A percentile compares a stretch with the other conserved stretches of the same genome.
Evolutionary conservation across 2,113 vertebrate genomes (phyloP).

Genomic region (Rana temporaria): DNA sequence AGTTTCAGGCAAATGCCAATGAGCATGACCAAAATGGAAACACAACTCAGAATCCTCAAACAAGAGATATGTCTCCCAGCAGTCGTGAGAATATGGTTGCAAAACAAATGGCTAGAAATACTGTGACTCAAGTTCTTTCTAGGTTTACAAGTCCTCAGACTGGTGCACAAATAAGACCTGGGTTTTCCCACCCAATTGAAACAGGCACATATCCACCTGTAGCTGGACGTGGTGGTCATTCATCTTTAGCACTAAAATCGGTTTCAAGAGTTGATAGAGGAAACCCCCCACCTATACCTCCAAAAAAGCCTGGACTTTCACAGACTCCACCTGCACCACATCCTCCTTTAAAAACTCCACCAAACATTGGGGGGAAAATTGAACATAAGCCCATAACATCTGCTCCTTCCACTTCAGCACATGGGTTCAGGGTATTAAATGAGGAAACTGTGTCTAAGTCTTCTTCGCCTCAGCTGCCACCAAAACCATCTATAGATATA

Average conservation of each 20-base stretch:
- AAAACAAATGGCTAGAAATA: conserved; percentile 95
- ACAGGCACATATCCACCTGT: conserved; percentile 74
- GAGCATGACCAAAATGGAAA: conserved; percentile 97
- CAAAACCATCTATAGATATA: conserved; percentile 97
- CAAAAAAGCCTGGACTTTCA: conserved; percentile 97
- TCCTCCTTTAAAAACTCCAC: conserved; percentile 88
- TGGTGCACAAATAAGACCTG: conserved; percentile 70
- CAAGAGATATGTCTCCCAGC: conserved; percentile 90
- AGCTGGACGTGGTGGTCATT: conserved; percentile 72
- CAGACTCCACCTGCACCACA: conserved; percentile 94
- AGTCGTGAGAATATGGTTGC: conserved; percentile 92
- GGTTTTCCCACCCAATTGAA: conserved; percentile 71
- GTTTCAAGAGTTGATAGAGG: conserved; percentile 91
- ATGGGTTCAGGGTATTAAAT: conserved; percentile 80
- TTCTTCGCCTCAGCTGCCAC: conserved; percentile 93
- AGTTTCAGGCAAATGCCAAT: conserved; percentile 87
- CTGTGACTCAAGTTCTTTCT: conserved; percentile 94
- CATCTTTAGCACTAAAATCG: conserved; percentile 84
- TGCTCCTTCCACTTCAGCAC: conserved; percentile 75
- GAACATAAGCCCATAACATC: conserved; percentile 77
- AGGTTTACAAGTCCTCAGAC: conserved; percentile 91
- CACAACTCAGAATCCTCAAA: conserved; percentile 86
- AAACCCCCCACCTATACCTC: conserved; percentile 97
- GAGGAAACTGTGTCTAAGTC: conserved; percentile 82
- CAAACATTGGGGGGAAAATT: conserved; percentile 79